phyloP scores from a whole-genome alignment of 2,888 invertebrate genomes.

The Cremastinae sp. region DNA sequence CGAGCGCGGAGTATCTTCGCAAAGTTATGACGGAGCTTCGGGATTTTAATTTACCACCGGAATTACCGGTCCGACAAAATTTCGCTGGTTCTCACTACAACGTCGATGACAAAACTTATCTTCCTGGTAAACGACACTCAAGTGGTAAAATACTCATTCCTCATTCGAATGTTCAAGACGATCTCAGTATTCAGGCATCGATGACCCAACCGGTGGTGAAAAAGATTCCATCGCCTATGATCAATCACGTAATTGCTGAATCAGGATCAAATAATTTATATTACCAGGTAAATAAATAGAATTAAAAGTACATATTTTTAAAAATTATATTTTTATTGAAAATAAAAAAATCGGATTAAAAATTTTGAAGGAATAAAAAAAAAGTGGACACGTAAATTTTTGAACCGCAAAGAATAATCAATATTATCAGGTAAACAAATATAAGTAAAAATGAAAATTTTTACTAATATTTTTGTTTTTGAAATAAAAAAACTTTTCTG shows the following conservation, averaged over 20 bases:
- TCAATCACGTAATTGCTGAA: conserved; percentile 49
- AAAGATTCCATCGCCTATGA: conserved; percentile 34
- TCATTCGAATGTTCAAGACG: conserved; percentile 22
- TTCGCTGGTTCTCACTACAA: conserved; percentile 39
- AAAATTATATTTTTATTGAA: no score
- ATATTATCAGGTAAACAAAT: no score
- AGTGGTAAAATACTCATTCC: conserved; percentile 38
- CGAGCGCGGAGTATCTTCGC: conserved; percentile 71
- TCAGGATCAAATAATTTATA: conserved; percentile 38
- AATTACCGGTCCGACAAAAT: conserved; percentile 1
- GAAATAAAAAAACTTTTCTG: no score
- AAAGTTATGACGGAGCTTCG: conserved; percentile 72
- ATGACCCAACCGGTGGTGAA: conserved; percentile 27
- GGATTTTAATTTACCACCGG: conserved; percentile 65
- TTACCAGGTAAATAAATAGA: conserved; percentile 51
- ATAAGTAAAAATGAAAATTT: no score
- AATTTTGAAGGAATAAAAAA: no score
- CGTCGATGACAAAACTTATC: conserved; percentile 52
- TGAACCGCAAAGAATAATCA: no score
- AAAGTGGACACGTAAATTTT: no score
- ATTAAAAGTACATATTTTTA: no score
- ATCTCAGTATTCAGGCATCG: conserved; percentile 17
- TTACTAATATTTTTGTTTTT: no score
- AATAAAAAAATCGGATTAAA: neutral
- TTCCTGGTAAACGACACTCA: conserved; percentile 60